Conservation (phyloP, 2,888 invertebrate genomes). For the Perithous albicinctus region DNA sequence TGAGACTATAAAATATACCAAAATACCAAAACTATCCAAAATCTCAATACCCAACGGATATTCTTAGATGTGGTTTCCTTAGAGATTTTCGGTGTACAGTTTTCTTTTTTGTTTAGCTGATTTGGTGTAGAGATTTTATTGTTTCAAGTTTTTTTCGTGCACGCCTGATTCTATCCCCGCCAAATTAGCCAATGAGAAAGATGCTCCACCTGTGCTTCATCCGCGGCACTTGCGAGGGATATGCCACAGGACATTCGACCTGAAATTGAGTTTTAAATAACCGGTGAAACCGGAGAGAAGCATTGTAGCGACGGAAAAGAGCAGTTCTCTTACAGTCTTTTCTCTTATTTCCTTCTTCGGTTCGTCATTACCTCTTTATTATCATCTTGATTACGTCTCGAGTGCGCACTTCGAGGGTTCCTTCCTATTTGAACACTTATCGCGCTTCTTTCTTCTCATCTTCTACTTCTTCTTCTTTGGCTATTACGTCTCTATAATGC, state of each 20-base stretch:
- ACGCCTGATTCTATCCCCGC: no score
- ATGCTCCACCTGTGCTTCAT: conserved; percentile 15
- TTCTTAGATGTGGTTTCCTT: no score
- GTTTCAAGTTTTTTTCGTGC: no score
- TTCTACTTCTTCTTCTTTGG: neutral
- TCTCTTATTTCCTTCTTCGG: conserved; percentile 21
- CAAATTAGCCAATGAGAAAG: conserved; percentile 44
- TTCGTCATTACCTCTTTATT: conserved; percentile 47
- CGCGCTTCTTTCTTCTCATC: conserved; percentile 9
- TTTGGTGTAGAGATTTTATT: no score
- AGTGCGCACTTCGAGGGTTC: conserved; percentile 36
- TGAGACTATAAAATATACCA: no score
- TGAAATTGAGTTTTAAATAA: conserved; percentile 33
- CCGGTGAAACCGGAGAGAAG: neutral
- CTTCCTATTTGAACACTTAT: conserved; percentile 41
- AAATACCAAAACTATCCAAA: no score
- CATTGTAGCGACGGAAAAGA: neutral
- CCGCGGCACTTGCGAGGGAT: conserved; percentile 10
- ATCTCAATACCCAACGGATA: no score
- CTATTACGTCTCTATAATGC: conserved; percentile 38
- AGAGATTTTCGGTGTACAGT: no score
- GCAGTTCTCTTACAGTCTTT: conserved; percentile 41
- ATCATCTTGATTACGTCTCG: conserved; percentile 56
- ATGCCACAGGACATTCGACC: conserved; percentile 19
- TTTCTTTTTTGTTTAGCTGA: no score